Percentiles rank a stretch among this genome's conserved stretches.
phyloP scores from a whole-genome alignment of 2,113 vertebrate species.

The Blennius ocellaris region DNA sequence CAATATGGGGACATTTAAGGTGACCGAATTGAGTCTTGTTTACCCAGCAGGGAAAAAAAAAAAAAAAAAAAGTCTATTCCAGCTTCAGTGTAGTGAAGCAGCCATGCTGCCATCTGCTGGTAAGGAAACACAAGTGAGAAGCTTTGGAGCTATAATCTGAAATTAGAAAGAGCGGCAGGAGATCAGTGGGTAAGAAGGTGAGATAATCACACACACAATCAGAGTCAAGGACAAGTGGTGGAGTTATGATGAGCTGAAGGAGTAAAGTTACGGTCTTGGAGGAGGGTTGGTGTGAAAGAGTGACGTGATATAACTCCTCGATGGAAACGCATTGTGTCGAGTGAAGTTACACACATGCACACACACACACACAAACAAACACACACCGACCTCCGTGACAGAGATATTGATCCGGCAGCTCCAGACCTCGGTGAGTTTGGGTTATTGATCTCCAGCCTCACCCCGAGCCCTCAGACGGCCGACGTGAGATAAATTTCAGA shows the following conservation, averaged over 20 bases:
- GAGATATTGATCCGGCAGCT: constrained; percentile 43
- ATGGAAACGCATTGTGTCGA: constrained; percentile 5
- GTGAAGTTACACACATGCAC: constrained; percentile 4
- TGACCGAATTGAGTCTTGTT: constrained; percentile 6
- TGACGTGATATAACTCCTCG: constrained; percentile 4
- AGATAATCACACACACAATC: neutral
- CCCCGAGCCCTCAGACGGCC: constrained; percentile 44
- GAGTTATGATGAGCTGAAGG: neutral
- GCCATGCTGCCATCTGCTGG: constrained; percentile 76
- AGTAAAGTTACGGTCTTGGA: constrained; percentile 24
- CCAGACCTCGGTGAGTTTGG: constrained; percentile 39
- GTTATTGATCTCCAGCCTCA: constrained; percentile 48
- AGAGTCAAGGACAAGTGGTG: neutral
- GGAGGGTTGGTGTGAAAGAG: neutral
- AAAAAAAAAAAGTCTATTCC: neutral
- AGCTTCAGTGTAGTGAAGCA: constrained; percentile 20
- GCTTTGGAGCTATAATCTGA: neutral
- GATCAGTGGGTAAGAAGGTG: neutral
- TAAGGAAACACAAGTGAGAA: neutral
- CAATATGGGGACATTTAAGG: neutral
- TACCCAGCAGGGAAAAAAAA: constrained; percentile 9
- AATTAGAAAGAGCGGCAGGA: neutral
- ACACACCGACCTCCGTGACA: constrained; percentile 30
- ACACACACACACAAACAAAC: neutral
- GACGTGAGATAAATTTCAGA: constrained; percentile 58